These are phyloP conservation scores for Antheraea mylitta DNA, from an alignment of 1,140 invertebrate species.

Conservation along the genomic window DNA sequence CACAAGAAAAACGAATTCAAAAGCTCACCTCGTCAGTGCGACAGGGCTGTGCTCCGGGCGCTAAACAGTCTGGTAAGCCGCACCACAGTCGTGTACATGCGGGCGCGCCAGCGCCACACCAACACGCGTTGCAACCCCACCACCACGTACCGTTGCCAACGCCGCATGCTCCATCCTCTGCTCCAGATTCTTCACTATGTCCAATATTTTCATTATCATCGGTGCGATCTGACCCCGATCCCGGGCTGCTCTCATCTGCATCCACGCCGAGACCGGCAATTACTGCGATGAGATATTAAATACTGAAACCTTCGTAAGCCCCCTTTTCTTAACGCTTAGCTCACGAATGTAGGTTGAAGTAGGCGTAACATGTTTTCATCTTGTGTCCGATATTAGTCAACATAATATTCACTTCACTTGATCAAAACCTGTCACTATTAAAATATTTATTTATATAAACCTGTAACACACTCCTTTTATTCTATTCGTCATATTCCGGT, in stretches of 20 bases:
- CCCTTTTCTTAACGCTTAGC: no score
- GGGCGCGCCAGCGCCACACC: constrained; percentile 86
- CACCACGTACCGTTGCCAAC: constrained; percentile 82
- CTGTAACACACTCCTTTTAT: no score
- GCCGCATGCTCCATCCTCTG: constrained; percentile 42
- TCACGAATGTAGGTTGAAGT: no score
- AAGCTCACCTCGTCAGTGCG: constrained; percentile 76
- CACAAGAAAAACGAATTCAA: no score
- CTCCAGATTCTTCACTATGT: constrained; percentile 75
- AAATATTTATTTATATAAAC: no score
- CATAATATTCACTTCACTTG: no score
- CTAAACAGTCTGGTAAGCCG: constrained; percentile 88
- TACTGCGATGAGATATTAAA: constrained; percentile 29
- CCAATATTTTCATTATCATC: constrained; percentile 89
- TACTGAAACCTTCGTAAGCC: background rate
- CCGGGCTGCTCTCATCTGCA: constrained; percentile 80
- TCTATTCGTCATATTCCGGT: no score
- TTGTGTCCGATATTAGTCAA: no score
- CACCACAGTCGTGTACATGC: constrained; percentile 93
- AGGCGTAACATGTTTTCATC: no score
- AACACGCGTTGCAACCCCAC: constrained; percentile 89
- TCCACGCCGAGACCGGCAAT: constrained; percentile 81
- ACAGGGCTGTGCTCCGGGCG: constrained; percentile 76
- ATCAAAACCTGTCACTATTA: no score
- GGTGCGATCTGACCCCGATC: constrained; percentile 85